These are phyloP conservation scores for Misgurnus anguillicaudatus DNA, from an alignment of 2,113 vertebrate genomes.

Conservation along the genomic window DNA sequence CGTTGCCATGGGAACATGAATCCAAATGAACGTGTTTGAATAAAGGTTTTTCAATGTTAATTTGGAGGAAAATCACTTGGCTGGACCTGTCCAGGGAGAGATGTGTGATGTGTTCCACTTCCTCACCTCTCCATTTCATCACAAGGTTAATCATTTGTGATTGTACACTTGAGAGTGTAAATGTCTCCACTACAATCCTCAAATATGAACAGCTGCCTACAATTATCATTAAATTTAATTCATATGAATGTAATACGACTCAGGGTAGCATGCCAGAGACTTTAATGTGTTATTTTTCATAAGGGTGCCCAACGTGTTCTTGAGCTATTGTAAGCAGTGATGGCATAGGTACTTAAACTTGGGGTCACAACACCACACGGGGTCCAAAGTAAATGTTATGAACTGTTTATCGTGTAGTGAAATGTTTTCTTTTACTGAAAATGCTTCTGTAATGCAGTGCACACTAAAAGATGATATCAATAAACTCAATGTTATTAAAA, in stretches of 20 bases:
- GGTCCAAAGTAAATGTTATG: too few species aligned
- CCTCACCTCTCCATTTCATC: conserved; percentile 41
- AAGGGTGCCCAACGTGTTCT: conserved; percentile 10
- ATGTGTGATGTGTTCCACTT: conserved; percentile 9
- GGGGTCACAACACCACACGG: too few species aligned
- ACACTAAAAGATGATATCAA: too few species aligned
- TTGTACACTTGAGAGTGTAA: conserved; percentile 41
- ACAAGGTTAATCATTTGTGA: conserved; percentile 45
- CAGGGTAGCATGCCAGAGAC: conserved; percentile 6
- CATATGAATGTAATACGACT: conserved; percentile 24
- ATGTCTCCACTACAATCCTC: conserved; percentile 36
- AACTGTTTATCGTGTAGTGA: too few species aligned
- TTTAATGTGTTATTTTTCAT: neutral
- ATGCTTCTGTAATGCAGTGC: too few species aligned
- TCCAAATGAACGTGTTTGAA: conserved; percentile 1
- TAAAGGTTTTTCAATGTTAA: conserved; percentile 36
- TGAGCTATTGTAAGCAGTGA: conserved; percentile 56
- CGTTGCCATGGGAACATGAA: conserved; percentile 7
- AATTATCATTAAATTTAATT: conserved; percentile 45
- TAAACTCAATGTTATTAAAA: too few species aligned
- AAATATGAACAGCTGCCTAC: conserved; percentile 47
- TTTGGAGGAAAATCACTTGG: conserved; percentile 26
- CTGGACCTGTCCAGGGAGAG: conserved; percentile 24
- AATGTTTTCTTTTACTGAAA: too few species aligned
- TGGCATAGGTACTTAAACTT: conserved; percentile 1